phyloP scores from a whole-genome alignment of 2,113 vertebrate genomes.

The Zosterops lateralis region DNA sequence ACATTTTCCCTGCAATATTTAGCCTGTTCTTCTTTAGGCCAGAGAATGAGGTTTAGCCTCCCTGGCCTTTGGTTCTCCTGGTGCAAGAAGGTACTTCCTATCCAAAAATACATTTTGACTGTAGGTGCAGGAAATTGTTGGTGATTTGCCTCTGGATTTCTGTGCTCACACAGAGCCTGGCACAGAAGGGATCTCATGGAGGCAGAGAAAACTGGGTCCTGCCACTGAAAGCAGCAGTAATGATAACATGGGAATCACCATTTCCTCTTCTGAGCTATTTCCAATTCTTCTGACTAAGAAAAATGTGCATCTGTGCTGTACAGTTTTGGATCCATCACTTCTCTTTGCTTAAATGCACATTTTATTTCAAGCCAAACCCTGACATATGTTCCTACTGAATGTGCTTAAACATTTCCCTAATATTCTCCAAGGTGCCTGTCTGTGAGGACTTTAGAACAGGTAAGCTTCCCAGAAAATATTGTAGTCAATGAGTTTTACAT shows the following conservation, averaged over 20 bases:
- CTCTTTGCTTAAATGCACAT: background rate
- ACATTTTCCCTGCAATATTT: background rate
- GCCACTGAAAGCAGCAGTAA: background rate
- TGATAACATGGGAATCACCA: background rate
- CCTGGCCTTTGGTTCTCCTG: background rate
- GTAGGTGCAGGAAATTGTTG: fast-evolving
- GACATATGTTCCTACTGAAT: background rate
- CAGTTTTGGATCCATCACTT: background rate
- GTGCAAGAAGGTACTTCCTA: background rate
- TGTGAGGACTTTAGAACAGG: slow-evolving; percentile 12
- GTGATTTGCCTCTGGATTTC: background rate
- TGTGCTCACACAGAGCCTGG: background rate
- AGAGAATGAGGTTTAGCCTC: background rate
- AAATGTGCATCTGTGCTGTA: background rate
- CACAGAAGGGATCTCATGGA: background rate
- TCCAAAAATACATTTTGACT: background rate
- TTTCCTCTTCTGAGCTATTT: background rate
- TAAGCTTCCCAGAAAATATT: slow-evolving; percentile 43
- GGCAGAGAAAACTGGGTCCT: background rate
- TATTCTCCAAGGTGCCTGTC: slow-evolving; percentile 23
- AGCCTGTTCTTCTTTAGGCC: background rate
- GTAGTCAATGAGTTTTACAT: background rate
- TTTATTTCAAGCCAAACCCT: background rate
- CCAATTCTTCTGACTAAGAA: background rate
- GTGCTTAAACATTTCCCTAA: slow-evolving; percentile 20